A percentile compares a stretch with the other conserved stretches of the same genome.
Conservation (phyloP, 2,888 invertebrate species). For the Alitta virens region DNA sequence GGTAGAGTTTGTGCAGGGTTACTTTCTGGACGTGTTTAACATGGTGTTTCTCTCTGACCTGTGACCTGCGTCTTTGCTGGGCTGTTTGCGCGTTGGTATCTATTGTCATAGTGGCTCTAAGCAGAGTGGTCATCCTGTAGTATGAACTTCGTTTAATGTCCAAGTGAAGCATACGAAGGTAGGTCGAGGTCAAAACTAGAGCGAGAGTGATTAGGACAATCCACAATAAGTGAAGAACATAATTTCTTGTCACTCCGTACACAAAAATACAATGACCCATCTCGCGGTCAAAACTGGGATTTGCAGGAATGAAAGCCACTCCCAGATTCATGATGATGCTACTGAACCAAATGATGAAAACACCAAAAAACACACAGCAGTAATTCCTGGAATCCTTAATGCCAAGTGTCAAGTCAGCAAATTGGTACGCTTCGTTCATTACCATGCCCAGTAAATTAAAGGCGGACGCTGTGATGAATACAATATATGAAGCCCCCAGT, state of each 20-base stretch:
- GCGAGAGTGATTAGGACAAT: slow-evolving; percentile 84
- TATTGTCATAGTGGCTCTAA: slow-evolving; percentile 30
- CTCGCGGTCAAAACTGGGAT: slow-evolving; percentile 62
- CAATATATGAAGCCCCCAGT: slow-evolving; percentile 82
- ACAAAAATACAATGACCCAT: slow-evolving; percentile 72
- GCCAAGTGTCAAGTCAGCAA: slow-evolving; percentile 33
- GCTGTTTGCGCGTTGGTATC: slow-evolving; percentile 19
- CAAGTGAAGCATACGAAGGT: slow-evolving; percentile 74
- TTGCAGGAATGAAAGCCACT: slow-evolving; percentile 54
- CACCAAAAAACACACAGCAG: slow-evolving; percentile 80
- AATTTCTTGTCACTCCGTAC: slow-evolving; percentile 83
- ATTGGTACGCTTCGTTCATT: slow-evolving; percentile 53
- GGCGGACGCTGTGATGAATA: slow-evolving; percentile 84
- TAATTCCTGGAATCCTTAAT: slow-evolving; percentile 39
- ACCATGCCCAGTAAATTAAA: slow-evolving; percentile 74
- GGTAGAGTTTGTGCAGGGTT: slow-evolving; percentile 26
- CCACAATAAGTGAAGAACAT: slow-evolving; percentile 87
- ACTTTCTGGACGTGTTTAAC: slow-evolving; percentile 24
- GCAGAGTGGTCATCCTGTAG: slow-evolving; percentile 29
- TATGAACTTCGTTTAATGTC: slow-evolving; percentile 42
- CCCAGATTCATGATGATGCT: slow-evolving; percentile 87
- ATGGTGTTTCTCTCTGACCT: slow-evolving; percentile 23
- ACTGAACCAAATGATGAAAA: slow-evolving; percentile 92
- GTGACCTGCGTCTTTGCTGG: slow-evolving; percentile 13
- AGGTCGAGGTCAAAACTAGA: slow-evolving; percentile 78